These are phyloP conservation scores for Chanos chanos DNA, from an alignment of 2,797 vertebrate species.

Conservation along the genomic window DNA sequence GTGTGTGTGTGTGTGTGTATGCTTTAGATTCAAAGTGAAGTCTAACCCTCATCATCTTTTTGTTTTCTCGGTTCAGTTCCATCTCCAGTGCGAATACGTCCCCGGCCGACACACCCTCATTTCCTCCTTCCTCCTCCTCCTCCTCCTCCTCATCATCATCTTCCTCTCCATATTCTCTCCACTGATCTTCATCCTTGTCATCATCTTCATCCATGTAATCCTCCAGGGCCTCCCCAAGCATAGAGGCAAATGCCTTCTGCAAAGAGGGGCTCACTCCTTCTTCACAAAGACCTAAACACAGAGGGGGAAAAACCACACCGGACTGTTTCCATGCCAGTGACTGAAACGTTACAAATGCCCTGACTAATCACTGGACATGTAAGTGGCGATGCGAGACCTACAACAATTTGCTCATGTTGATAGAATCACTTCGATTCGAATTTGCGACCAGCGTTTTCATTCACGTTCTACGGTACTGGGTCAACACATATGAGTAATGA, in stretches of 20 bases:
- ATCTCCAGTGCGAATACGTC: slow-evolving; percentile 95
- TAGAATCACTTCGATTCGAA: too few species aligned
- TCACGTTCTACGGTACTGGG: too few species aligned
- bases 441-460: too few species aligned
- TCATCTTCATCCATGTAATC: slow-evolving; percentile 68
- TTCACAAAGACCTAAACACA: too few species aligned
- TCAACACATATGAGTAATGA: too few species aligned
- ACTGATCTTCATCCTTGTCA: slow-evolving; percentile 74
- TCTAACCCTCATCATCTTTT: slow-evolving; percentile 94
- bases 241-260: slow-evolving; percentile 90
- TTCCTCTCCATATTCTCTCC: slow-evolving; percentile 74
- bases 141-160: slow-evolving; percentile 34
- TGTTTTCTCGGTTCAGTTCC: slow-evolving; percentile 94
- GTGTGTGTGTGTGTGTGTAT: too few species aligned
- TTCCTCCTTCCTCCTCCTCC: slow-evolving; percentile 48
- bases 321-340: too few species aligned
- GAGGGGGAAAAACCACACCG: too few species aligned
- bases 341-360: too few species aligned
- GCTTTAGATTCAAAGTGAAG: background rate
- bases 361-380: too few species aligned
- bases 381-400: too few species aligned
- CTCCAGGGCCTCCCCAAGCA: slow-evolving; percentile 78
- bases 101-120: slow-evolving; percentile 78
- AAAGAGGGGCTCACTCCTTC: slow-evolving; percentile 91
- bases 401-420: too few species aligned